Percentiles rank a stretch among this genome's conserved stretches.
phyloP scores from a whole-genome alignment of 2,888 invertebrate species.

The Acrobasis suavella region DNA sequence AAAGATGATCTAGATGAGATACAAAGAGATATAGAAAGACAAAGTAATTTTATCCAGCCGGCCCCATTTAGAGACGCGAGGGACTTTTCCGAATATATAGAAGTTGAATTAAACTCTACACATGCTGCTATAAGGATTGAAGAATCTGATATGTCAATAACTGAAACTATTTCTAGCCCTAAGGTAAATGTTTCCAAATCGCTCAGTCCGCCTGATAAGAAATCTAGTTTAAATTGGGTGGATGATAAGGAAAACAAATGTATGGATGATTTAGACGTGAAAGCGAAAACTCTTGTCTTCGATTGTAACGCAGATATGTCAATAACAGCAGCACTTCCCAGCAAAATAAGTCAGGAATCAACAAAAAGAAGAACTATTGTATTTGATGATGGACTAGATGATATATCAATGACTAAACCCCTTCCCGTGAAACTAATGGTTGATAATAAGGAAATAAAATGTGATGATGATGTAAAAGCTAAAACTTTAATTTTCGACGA shows the following conservation, averaged over 20 bases:
- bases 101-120: slow-evolving; percentile 65
- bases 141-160: slow-evolving; percentile 70
- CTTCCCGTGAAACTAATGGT: slow-evolving; percentile 26
- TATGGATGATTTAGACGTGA: slow-evolving; percentile 25
- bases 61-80: slow-evolving; percentile 42
- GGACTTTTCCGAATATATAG: slow-evolving; percentile 62
- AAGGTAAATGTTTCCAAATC: slow-evolving; percentile 41
- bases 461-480: background rate
- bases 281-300: background rate
- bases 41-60: slow-evolving; percentile 42
- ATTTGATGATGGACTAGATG: slow-evolving; percentile 35
- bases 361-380: slow-evolving; percentile 35
- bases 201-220: slow-evolving; percentile 23
- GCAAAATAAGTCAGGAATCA: slow-evolving; percentile 1
- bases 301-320: slow-evolving; percentile 29
- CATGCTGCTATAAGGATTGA: slow-evolving; percentile 45
- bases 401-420: slow-evolving; percentile 41
- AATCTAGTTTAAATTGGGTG: slow-evolving; percentile 47
- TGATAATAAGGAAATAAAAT: slow-evolving; percentile 8
- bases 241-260: slow-evolving; percentile 67
- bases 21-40: slow-evolving; percentile 50
- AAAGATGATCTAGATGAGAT: slow-evolving; percentile 69
- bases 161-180: slow-evolving; percentile 60
- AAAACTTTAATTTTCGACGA: slow-evolving; percentile 2
- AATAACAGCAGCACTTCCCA: slow-evolving; percentile 24